Evolutionary conservation across 2,888 invertebrate genomes (phyloP).

Genomic region (Zaprionus bogoriensis): DNA sequence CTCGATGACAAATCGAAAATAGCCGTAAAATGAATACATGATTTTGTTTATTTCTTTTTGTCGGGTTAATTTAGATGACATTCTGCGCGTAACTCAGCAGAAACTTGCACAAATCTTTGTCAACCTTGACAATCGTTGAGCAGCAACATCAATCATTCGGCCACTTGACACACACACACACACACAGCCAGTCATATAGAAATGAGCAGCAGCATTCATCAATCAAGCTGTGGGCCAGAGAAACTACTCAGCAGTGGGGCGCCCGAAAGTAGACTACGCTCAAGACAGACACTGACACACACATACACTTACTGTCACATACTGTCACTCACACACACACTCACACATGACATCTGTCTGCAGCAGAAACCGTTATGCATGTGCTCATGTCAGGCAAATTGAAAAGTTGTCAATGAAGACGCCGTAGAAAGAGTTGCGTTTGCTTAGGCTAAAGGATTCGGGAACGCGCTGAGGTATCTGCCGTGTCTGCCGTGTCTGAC

Average conservation of each 20-base stretch:
- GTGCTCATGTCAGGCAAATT: constrained; percentile 53
- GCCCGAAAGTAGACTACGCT: no score
- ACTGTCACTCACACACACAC: no score
- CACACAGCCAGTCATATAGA: not conserved
- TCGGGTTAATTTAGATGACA: constrained; percentile 46
- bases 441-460: no score
- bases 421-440: constrained; percentile 1
- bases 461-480: not conserved
- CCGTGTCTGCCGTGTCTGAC: not conserved
- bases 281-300: no score
- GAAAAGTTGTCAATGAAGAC: constrained; percentile 50
- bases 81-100: constrained; percentile 4
- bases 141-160: constrained; percentile 59
- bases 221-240: constrained; percentile 39
- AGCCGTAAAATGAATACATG: not conserved
- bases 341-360: no score
- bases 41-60: not conserved
- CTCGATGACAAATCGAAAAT: constrained; percentile 1
- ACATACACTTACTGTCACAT: no score
- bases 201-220: constrained; percentile 35
- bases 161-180: constrained; percentile 3
- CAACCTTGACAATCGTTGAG: constrained; percentile 49
- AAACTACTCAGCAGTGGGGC: not conserved
- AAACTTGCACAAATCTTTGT: constrained; percentile 33
- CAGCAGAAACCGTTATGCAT: no score